Evolutionary conservation across 2,797 vertebrate genomes (phyloP), one percentile per base, ranked within the genome.

Genomic region (Chelon labrosus): DNA sequence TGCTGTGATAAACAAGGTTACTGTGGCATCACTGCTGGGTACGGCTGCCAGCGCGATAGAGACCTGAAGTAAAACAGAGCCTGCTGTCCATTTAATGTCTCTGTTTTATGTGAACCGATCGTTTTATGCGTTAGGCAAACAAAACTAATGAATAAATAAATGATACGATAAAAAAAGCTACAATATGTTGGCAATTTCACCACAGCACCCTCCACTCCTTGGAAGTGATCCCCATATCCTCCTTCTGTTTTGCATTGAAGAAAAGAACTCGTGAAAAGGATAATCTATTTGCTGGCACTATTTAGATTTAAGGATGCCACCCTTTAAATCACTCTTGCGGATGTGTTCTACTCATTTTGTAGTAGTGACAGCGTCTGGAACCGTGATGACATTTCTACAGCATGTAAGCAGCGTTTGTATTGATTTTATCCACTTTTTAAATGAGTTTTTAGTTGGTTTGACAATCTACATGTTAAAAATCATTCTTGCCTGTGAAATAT

Each of bases 271-370:
- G 25, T 77, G 51, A 74, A 79, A 70, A 20, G 19, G 41, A 58
- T 54, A 25, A 4, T 1, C 3, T 27, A 57, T 69, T 52, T 44
- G 1, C 47, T 62, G 57, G 46, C 49, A 63, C 37, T 5, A 31
- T 79, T 80, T 70, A 66, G 17, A 77, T 77, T 69, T 67, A 78
- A 75, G 63, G 69, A 81, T 53, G 54, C 64, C 57, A 46, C 49
- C 66, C 27, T 62, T 31, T 63, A 68, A 78, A 85, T 73, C 75
- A 67, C 68, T 79, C 71, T 52, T 54, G n/a, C n/a, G 16, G 9
- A 22, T 31, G 31, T 31, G 31, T 31, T 31, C 4, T 31, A 5
- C 31, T 31, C 31, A 31, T 31, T 31, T 31, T 31, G 31, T 7
- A 31, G 31, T 31, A 5, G 6, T 53, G 67, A 72, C 67, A 70